A percentile compares a stretch with the other conserved stretches of the same genome.
phyloP scores from a whole-genome alignment of 2,113 vertebrate genomes.

The Rallus limicola region DNA sequence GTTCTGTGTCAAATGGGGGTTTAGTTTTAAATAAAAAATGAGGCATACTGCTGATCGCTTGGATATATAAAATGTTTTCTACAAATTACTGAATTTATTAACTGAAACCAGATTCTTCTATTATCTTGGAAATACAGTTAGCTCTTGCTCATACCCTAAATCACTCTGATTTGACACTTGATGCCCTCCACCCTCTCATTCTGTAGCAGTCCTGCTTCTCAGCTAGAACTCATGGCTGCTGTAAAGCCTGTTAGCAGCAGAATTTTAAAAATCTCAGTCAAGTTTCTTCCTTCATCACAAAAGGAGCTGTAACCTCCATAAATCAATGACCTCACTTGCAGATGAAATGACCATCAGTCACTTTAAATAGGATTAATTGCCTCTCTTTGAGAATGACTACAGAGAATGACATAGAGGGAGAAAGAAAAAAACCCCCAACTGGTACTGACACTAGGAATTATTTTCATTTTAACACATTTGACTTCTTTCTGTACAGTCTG shows the following conservation, averaged over 20 bases:
- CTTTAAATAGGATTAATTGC: slow-evolving; percentile 1
- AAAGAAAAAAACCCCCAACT: background rate
- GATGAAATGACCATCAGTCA: background rate
- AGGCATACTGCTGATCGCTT: background rate
- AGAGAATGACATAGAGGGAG: background rate
- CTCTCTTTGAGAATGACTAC: background rate
- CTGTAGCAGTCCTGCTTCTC: background rate
- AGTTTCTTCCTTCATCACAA: background rate
- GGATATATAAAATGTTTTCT: background rate
- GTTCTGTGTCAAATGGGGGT: background rate
- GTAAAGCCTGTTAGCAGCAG: background rate
- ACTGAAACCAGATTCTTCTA: background rate
- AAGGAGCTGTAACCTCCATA: background rate
- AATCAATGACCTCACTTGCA: slow-evolving; percentile 16
- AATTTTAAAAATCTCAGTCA: background rate
- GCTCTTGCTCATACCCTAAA: background rate
- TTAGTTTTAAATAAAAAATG: background rate
- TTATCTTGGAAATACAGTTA: background rate
- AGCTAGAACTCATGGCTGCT: background rate
- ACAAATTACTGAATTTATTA: background rate
- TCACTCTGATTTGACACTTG: background rate
- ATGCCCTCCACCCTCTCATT: background rate
- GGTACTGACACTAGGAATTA: background rate
- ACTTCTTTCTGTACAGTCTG: background rate
- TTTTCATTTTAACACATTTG: background rate